Base-by-base conservation (phyloP, 2,113 vertebrate species). In the Phalacrocorax aristotelis region DNA sequence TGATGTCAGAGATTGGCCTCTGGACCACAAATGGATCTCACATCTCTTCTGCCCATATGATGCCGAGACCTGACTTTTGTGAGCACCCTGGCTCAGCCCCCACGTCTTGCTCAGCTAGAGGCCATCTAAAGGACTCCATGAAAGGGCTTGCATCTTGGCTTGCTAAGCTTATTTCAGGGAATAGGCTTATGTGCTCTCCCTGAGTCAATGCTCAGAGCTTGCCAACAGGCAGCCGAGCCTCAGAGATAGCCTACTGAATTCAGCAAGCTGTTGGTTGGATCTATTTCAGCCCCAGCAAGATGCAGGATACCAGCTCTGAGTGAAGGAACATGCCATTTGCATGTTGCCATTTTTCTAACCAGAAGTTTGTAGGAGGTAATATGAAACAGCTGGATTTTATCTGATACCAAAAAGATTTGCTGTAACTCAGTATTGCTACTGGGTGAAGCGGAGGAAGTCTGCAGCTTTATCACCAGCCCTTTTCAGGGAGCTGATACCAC, bases 211-310 rank as follows among this genome's bases (percentile, higher is more conserved):
- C 51, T 79, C 42, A 58, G 51, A 64, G 80, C 76, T 68, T 94
- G 90, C 80, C 89, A 93, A 58, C 29, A 87, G 91, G 77, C 74
- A 86, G 57, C 65, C 22, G 2, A 87, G 77, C 36, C 69, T 85
- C 90, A 76, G 55, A 93, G 92, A 84, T 64, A 94, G n/a, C 79
- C 55, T 48, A 46, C 64, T 71, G 89, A 70, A 94, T 90, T 78
- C 65, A 77, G 57, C 86, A 97, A 90, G 89, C 86, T 94, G 85
- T 84, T 60, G 78, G 29, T 55, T 96, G 95, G 86, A 90, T 68
- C 48, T 82, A 46, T 86, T 89, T 97, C 86, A 96, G 85, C 21
- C 70, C 49, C 79, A 82, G 69, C 60, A 82, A 96, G 93, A 83
- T 66, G 65, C 19, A 5, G 74, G 64, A 87, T 69, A 64, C 32